Conservation (phyloP, 1,140 invertebrate genomes). For the Drosophila murphyi region DNA sequence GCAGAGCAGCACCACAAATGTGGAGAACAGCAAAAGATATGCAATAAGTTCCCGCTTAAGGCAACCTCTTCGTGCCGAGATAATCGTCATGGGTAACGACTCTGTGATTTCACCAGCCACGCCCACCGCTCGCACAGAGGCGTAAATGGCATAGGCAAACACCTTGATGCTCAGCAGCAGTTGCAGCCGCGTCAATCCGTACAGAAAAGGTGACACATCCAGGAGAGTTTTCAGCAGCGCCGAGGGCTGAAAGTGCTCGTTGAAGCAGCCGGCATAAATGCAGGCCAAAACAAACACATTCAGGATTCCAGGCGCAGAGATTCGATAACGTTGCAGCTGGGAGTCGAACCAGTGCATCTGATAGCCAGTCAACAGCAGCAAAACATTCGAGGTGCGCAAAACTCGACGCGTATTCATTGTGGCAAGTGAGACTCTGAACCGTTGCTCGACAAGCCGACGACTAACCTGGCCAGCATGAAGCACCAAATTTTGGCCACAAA, state of each 20-base stretch:
- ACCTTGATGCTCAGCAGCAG: conserved; percentile 62
- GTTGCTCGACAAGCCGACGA: background rate
- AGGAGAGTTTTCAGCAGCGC: conserved; percentile 54
- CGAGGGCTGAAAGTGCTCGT: conserved; percentile 62
- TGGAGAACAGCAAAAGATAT: conserved; percentile 62
- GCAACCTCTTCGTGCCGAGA: background rate
- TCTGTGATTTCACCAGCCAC: conserved; percentile 41
- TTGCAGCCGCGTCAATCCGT: conserved; percentile 53
- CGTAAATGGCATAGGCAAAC: conserved; percentile 55
- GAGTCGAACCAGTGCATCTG: conserved; percentile 68
- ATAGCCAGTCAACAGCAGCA: conserved; percentile 65
- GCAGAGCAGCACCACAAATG: conserved; percentile 45
- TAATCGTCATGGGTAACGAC: conserved; percentile 18
- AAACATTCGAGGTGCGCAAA: conserved; percentile 53
- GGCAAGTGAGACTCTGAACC: background rate
- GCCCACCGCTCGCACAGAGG: conserved; percentile 37
- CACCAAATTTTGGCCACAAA: background rate
- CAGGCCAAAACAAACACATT: conserved; percentile 53
- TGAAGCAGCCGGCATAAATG: conserved; percentile 61
- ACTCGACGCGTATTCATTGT: conserved; percentile 67
- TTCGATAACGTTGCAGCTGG: conserved; percentile 47
- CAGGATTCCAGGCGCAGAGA: conserved; percentile 47
- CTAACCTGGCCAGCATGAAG: background rate
- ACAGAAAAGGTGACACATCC: conserved; percentile 68
- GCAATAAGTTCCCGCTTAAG: conserved; percentile 38